Evolutionary conservation across 2,888 invertebrate genomes (phyloP).

Genomic region (Clanis bilineata): DNA sequence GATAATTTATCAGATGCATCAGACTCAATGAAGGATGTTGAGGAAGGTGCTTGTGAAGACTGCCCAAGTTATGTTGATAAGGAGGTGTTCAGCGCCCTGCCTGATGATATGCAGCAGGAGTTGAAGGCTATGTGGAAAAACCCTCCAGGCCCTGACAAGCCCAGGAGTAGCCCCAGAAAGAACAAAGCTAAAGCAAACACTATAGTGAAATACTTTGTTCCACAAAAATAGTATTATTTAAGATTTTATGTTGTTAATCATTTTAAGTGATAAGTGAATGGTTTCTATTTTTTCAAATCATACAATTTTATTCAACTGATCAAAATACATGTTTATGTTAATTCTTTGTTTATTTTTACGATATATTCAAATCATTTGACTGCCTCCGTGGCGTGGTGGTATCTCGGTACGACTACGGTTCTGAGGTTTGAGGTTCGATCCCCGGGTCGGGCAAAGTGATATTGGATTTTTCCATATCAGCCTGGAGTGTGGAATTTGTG

Average conservation of each 20-base stretch:
- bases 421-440: no score
- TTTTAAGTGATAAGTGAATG: slow-evolving; percentile 80
- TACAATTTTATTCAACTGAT: slow-evolving; percentile 80
- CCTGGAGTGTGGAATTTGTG: no score
- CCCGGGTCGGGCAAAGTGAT: no score
- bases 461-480: neutral
- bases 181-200: slow-evolving; percentile 84
- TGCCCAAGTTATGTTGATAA: slow-evolving; percentile 87
- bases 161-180: slow-evolving; percentile 70
- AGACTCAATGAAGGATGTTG: slow-evolving; percentile 67
- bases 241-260: slow-evolving; percentile 77
- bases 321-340: slow-evolving; percentile 82
- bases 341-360: slow-evolving; percentile 50
- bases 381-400: no score
- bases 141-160: slow-evolving; percentile 66
- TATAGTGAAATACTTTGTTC: slow-evolving; percentile 86
- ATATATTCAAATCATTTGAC: no score
- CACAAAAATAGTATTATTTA: slow-evolving; percentile 84
- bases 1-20: slow-evolving; percentile 68
- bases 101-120: slow-evolving; percentile 87
- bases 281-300: slow-evolving; percentile 83
- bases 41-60: slow-evolving; percentile 66
- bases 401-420: no score
- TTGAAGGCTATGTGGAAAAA: slow-evolving; percentile 86
- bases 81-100: slow-evolving; percentile 86